Percentiles rank a stretch among this genome's conserved stretches.
Conservation (phyloP, 1,140 invertebrate species). For the Drosophila punjabiensis region DNA sequence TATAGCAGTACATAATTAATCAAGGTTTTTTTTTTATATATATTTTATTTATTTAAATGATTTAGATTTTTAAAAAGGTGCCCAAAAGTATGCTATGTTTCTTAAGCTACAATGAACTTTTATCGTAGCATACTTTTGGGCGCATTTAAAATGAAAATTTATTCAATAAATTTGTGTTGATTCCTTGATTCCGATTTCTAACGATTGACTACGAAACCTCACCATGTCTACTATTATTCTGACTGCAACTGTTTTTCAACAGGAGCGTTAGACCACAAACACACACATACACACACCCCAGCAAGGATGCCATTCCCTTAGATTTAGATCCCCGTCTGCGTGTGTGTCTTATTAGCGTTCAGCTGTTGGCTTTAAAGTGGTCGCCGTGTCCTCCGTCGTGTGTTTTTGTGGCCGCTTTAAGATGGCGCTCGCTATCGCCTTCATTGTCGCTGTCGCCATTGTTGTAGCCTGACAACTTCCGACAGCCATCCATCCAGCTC, state of each 20-base stretch:
- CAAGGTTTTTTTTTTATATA: not conserved
- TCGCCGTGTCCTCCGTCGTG: not conserved
- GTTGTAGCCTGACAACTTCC: slow-evolving; percentile 70
- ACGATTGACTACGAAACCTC: not conserved
- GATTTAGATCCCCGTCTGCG: not conserved
- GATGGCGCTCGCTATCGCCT: slow-evolving; percentile 14
- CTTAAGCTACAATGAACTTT: accelerated
- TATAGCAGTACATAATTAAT: not conserved
- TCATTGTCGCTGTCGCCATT: slow-evolving; percentile 5
- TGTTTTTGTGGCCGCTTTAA: slow-evolving; percentile 59
- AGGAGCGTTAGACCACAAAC: slow-evolving; percentile 4
- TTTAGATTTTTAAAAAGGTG: not conserved
- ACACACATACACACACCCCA: not conserved
- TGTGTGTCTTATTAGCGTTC: slow-evolving; percentile 72
- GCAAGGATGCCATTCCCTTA: not conserved
- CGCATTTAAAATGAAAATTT: not conserved
- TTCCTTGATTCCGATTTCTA: not conserved
- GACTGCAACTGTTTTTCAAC: slow-evolving; percentile 1
- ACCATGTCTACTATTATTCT: not conserved
- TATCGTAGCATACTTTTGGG: not conserved
- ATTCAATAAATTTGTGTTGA: not conserved
- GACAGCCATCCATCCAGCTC: slow-evolving; percentile 60
- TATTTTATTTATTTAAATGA: not conserved
- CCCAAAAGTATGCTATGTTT: not conserved
- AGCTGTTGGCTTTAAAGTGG: slow-evolving; percentile 48